Evolutionary conservation across 2,888 invertebrate species (phyloP).

Genomic region (Drosophila prolongata): DNA sequence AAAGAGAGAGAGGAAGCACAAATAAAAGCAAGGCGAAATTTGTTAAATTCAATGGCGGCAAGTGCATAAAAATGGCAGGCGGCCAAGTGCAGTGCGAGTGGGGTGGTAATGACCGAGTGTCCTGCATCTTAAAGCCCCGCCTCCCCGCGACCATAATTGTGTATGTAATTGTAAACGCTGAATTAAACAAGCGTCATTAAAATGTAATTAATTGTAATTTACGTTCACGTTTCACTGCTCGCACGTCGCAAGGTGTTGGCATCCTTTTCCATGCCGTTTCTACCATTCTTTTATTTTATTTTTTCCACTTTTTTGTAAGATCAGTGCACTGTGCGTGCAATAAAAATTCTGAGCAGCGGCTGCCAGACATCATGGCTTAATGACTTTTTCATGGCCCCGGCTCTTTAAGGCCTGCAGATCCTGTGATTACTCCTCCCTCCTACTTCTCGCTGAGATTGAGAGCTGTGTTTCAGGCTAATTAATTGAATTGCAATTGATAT

Average conservation of each 20-base stretch:
- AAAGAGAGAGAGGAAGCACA: conserved; percentile 25
- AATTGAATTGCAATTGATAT: conserved; percentile 75
- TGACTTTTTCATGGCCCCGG: conserved; percentile 40
- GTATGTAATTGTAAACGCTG: conserved; percentile 80
- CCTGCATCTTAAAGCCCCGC: conserved; percentile 24
- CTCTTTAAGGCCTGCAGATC: conserved; percentile 17
- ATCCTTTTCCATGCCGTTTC: conserved; percentile 12
- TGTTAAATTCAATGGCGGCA: conserved; percentile 68
- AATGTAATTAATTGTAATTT: conserved; percentile 83
- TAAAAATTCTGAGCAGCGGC: conserved; percentile 42
- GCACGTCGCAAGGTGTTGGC: conserved; percentile 57
- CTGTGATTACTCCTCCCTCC: not conserved
- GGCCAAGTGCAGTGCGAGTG: conserved; percentile 57
- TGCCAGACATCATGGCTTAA: conserved; percentile 25
- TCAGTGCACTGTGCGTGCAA: conserved; percentile 55
- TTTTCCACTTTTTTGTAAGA: conserved; percentile 38
- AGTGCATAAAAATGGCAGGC: conserved; percentile 55
- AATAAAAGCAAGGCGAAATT: conserved; percentile 49
- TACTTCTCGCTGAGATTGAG: conserved; percentile 6
- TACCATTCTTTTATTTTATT: conserved; percentile 29
- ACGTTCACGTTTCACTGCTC: conserved; percentile 68
- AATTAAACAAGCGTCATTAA: conserved; percentile 83
- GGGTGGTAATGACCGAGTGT: conserved; percentile 65
- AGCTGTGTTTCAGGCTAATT: conserved; percentile 57
- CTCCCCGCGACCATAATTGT: conserved; percentile 70